A percentile compares a stretch with the other conserved stretches of the same genome.
Evolutionary conservation across 2,113 vertebrate genomes (phyloP).

Genomic region (Notarius quadriscutis): DNA sequence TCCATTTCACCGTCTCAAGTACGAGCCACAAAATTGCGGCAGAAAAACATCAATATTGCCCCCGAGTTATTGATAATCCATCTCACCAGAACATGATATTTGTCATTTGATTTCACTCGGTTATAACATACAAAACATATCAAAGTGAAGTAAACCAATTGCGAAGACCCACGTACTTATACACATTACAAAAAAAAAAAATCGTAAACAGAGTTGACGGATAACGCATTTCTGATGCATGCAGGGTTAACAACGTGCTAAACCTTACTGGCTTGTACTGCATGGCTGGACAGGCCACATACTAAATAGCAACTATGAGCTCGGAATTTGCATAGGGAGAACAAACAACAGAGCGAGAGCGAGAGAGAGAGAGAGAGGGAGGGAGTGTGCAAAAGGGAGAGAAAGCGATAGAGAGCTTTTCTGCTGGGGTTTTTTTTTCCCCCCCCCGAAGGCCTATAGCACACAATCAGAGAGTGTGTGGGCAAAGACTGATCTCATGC

Average conservation of each 20-base stretch:
- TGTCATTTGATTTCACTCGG: conserved; percentile 66
- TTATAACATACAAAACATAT: conserved; percentile 57
- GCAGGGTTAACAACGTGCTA: conserved; percentile 19
- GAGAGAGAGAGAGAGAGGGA: not conserved
- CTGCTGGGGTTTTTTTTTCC: conserved; percentile 12
- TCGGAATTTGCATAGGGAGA: conserved; percentile 38
- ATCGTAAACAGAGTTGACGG: not conserved
- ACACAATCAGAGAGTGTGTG: conserved; percentile 50
- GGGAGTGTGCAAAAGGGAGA: not conserved
- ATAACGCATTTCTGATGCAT: conserved; percentile 31
- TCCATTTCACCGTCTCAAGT: conserved; percentile 64
- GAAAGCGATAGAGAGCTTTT: conserved; percentile 4
- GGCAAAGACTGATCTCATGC: conserved; percentile 38
- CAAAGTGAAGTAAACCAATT: conserved; percentile 53
- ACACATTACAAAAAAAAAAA: conserved; percentile 34
- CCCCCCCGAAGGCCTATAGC: conserved; percentile 36
- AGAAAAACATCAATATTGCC: conserved; percentile 62
- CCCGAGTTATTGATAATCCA: conserved; percentile 65
- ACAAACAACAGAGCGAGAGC: conserved; percentile 35
- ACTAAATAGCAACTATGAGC: conserved; percentile 34
- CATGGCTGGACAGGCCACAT: conserved; percentile 13
- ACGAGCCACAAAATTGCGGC: conserved; percentile 69
- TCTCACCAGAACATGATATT: conserved; percentile 67
- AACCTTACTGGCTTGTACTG: conserved; percentile 24
- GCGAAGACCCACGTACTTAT: not conserved